Evolutionary conservation across 1,140 invertebrate genomes (phyloP).

Genomic region (Caenorhabditis brenneri): DNA sequence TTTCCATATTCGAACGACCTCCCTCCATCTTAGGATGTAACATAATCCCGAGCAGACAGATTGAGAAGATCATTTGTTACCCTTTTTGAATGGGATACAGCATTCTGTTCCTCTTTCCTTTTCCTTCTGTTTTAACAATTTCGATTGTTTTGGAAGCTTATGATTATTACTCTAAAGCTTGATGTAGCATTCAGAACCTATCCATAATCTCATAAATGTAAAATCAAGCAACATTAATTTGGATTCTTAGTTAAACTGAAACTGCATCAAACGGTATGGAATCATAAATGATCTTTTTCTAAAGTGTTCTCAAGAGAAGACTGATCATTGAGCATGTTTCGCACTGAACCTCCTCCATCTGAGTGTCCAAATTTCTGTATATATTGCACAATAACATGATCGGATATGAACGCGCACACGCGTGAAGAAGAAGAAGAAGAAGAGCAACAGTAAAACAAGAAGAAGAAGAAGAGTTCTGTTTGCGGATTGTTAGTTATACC

Average conservation of each 20-base stretch:
- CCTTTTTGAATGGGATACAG: background rate
- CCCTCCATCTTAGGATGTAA: background rate
- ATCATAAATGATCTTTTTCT: no score
- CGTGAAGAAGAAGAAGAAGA: constrained; percentile 6
- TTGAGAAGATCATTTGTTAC: constrained; percentile 32
- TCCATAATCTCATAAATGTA: no score
- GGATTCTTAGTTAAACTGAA: no score
- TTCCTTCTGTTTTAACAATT: background rate
- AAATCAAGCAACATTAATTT: no score
- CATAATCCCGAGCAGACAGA: constrained; percentile 32
- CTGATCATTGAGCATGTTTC: background rate
- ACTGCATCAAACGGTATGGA: no score
- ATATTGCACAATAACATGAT: background rate
- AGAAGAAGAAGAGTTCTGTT: constrained; percentile 1
- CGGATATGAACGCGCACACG: background rate
- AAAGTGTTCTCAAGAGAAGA: no score
- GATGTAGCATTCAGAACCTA: no score
- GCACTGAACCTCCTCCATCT: background rate
- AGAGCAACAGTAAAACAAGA: background rate
- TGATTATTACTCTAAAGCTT: no score
- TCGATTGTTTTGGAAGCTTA: no score
- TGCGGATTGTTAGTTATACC: constrained; percentile 43
- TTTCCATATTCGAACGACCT: constrained; percentile 21
- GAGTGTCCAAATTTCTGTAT: background rate
- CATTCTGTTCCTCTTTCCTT: background rate